These are phyloP conservation scores for Aporrectodea caliginosa DNA, from an alignment of 1,140 invertebrate genomes.

Conservation along the genomic window DNA sequence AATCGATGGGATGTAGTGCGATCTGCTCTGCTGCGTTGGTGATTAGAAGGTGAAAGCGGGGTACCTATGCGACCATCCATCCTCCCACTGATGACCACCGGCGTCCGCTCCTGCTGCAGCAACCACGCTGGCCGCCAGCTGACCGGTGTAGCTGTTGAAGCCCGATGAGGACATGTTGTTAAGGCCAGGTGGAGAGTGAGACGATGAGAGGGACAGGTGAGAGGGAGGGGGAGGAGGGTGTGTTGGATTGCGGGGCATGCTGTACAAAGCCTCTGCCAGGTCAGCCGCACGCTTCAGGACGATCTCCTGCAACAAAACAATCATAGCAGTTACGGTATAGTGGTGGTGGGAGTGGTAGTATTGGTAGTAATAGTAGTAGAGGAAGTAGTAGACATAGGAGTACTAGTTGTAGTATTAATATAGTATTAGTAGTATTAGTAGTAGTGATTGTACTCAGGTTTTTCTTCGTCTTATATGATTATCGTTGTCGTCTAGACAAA, in stretches of 20 bases:
- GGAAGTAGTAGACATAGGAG: too few relatives aligned
- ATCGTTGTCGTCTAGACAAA: too few relatives aligned
- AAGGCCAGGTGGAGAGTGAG: neutral
- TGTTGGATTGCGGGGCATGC: constrained; percentile 74
- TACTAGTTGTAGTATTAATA: too few relatives aligned
- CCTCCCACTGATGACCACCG: neutral
- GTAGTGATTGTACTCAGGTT: too few relatives aligned
- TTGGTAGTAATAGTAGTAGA: too few relatives aligned
- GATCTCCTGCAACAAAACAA: constrained; percentile 74
- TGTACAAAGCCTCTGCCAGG: constrained; percentile 93
- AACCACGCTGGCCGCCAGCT: neutral
- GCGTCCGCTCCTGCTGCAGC: neutral
- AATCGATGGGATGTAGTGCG: too few relatives aligned
- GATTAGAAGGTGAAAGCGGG: neutral
- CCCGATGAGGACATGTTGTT: too few relatives aligned
- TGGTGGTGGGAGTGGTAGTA: too few relatives aligned
- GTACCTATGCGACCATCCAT: neutral
- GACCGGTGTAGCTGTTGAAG: neutral
- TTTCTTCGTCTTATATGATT: too few relatives aligned
- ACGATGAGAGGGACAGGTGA: neutral
- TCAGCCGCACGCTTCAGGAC: constrained; percentile 96
- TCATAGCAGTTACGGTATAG: too few relatives aligned
- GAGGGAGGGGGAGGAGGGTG: constrained; percentile 44
- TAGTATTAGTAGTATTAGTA: too few relatives aligned
- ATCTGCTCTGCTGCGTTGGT: too few relatives aligned